Evolutionary conservation across 1,140 invertebrate genomes (phyloP).

Genomic region (Drosophila ogumai): DNA sequence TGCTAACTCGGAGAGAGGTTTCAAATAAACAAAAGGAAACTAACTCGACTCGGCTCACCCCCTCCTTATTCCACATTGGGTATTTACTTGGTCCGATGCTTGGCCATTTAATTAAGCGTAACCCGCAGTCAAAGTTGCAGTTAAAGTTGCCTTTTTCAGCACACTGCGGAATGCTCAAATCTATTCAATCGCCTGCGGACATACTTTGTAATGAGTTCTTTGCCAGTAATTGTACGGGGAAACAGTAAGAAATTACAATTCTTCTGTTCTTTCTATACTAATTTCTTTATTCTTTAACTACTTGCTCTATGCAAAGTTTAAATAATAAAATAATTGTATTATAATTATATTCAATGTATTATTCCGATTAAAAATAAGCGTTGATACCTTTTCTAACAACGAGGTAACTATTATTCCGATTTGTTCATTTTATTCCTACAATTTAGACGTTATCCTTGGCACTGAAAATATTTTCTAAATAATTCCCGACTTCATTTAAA

Average conservation of each 20-base stretch:
- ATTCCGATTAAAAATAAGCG: background rate
- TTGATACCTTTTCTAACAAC: too few relatives aligned
- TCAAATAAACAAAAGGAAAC: slow-evolving; percentile 39
- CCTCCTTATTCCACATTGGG: slow-evolving; percentile 10
- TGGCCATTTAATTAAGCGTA: slow-evolving; percentile 79
- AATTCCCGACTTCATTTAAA: background rate
- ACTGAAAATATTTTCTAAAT: background rate
- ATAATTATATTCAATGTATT: background rate
- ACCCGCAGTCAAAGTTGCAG: slow-evolving; percentile 66
- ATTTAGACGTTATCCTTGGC: background rate
- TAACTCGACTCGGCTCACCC: slow-evolving; percentile 9
- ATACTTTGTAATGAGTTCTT: slow-evolving; percentile 71
- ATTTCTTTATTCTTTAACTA: background rate
- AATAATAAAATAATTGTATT: background rate
- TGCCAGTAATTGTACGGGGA: slow-evolving; percentile 11
- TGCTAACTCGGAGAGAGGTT: background rate
- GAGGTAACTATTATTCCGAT: background rate
- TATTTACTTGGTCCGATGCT: slow-evolving; percentile 66
- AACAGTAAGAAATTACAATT: background rate
- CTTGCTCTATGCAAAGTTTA: too few relatives aligned
- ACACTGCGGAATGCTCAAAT: slow-evolving; percentile 61
- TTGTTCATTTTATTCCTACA: background rate
- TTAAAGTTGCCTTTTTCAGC: slow-evolving; percentile 63
- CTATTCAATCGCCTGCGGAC: slow-evolving; percentile 58
- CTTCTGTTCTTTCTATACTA: background rate